Percentiles rank a stretch among this genome's conserved stretches.
These are phyloP conservation scores for Alces alces DNA, from an alignment of 2,113 vertebrate species.

Conservation along the genomic window DNA sequence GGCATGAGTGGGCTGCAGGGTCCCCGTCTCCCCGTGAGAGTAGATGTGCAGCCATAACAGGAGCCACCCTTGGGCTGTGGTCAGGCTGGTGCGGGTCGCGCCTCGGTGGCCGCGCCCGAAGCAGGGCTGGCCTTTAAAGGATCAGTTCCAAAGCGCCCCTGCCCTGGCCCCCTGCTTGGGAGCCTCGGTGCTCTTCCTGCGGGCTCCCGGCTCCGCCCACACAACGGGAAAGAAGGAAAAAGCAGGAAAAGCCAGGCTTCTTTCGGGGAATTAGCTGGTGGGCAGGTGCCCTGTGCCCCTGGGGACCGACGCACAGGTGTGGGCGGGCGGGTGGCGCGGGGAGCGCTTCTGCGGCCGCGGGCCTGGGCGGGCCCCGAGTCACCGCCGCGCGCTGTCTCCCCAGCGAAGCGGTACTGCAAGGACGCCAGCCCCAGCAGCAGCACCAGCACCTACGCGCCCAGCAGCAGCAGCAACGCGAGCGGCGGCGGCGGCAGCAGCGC, in stretches of 20 bases:
- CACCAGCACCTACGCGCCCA: conserved; percentile 97
- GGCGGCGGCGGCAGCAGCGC: conserved; percentile 96
- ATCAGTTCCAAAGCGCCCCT: background rate
- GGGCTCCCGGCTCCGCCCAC: no score
- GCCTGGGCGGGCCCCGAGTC: conserved; percentile 59
- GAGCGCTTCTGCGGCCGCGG: background rate
- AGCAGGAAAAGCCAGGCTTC: background rate
- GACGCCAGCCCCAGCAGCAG: conserved; percentile 96
- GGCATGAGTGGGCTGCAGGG: background rate
- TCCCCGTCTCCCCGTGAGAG: conserved; percentile 37
- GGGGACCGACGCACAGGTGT: background rate
- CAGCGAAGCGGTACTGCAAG: conserved; percentile 99
- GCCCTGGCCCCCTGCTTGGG: background rate
- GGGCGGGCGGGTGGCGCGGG: background rate
- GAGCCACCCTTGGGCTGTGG: conserved; percentile 45
- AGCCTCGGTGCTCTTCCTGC: background rate
- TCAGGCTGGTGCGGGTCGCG: background rate
- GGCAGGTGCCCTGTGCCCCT: background rate
- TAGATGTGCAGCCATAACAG: background rate
- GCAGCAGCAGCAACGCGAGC: conserved; percentile 96
- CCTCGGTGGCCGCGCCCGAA: background rate
- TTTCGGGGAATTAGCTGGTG: background rate
- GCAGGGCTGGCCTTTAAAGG: background rate
- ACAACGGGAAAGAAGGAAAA: background rate
- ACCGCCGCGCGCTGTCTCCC: conserved; percentile 77